phyloP scores from a whole-genome alignment of 2,888 invertebrate genomes.

The Cephus sareptanus region DNA sequence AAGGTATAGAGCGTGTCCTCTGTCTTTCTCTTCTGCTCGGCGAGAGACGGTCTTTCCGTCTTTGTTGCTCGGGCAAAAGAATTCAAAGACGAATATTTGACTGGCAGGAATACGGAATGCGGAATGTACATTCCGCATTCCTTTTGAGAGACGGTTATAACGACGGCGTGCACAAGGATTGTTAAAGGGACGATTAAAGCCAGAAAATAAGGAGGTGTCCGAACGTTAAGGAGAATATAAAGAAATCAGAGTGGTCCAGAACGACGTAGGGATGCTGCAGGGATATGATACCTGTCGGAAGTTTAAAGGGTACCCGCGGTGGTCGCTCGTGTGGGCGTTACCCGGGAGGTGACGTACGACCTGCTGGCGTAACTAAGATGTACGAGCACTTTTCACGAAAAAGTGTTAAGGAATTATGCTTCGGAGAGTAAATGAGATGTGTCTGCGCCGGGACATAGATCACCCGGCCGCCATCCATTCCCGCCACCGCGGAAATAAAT shows the following conservation, averaged over 20 bases:
- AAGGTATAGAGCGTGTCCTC: not conserved
- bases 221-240: not conserved
- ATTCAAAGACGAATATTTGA: not conserved
- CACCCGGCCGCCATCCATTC: constrained; percentile 40
- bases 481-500: constrained; percentile 57
- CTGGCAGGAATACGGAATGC: not conserved
- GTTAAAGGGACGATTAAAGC: not conserved
- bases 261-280: not conserved
- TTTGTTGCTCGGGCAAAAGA: not conserved
- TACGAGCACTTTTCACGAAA: constrained; percentile 61
- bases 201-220: not conserved
- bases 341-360: constrained; percentile 33
- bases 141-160: not conserved
- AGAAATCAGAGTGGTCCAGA: not conserved
- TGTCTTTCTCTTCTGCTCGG: not conserved
- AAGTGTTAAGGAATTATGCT: constrained; percentile 71
- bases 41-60: not conserved
- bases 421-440: constrained; percentile 69
- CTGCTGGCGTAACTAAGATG: constrained; percentile 59
- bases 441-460: constrained; percentile 59
- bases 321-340: not conserved
- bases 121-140: not conserved
- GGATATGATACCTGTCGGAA: constrained; percentile 21
- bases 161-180: not conserved
- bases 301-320: not conserved